Conservation (phyloP, 2,113 vertebrate species). For the Pungitius pungitius region DNA sequence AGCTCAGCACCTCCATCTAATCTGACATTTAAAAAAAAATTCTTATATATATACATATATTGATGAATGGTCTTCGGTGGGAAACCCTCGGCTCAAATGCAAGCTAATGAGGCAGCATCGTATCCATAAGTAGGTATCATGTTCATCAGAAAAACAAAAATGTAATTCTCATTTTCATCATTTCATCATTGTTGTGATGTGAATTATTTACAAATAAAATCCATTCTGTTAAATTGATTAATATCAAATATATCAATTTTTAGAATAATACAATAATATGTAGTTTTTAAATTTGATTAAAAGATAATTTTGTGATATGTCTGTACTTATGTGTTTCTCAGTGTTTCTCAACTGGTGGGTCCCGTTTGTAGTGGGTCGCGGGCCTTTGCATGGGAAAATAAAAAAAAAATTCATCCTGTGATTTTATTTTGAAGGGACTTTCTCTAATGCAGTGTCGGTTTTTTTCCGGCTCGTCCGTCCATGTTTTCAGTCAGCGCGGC, state of each 20-base stretch:
- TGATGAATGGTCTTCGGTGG: not conserved
- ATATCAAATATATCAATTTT: not conserved
- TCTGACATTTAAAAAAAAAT: not conserved
- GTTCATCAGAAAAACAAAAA: not conserved
- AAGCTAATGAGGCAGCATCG: not conserved
- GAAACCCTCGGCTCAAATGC: not conserved
- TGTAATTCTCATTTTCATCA: not conserved
- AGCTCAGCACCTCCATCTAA: not conserved
- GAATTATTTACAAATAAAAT: not conserved
- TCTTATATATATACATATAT: not conserved
- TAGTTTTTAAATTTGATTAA: slow-evolving; percentile 1
- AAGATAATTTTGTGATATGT: not conserved
- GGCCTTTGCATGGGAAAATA: too few relatives aligned
- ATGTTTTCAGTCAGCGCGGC: too few relatives aligned
- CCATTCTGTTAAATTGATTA: not conserved
- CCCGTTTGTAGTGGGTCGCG: too few relatives aligned
- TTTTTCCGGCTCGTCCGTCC: too few relatives aligned
- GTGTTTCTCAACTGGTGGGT: too few relatives aligned
- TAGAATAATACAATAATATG: not conserved
- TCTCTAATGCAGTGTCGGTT: too few relatives aligned
- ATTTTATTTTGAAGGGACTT: too few relatives aligned
- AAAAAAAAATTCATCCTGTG: too few relatives aligned
- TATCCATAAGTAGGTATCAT: not conserved
- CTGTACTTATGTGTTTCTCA: too few relatives aligned
- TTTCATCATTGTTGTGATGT: too few relatives aligned